Base-by-base conservation (phyloP, 2,113 vertebrate species). In the Solenodon paradoxus region DNA sequence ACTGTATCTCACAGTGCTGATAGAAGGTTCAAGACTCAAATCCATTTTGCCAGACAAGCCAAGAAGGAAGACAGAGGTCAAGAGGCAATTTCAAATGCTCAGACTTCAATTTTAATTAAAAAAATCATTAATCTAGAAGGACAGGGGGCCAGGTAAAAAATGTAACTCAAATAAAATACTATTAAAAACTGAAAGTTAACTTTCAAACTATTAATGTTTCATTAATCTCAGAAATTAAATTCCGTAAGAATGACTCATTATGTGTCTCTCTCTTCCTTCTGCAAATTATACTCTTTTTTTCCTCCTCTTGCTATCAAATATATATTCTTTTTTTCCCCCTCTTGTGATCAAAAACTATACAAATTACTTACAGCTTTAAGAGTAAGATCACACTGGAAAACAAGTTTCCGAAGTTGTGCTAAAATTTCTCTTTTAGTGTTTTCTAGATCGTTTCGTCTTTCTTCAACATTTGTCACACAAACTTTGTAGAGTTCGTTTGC, bases 301-400 rank as follows among this genome's bases (percentile, higher is more conserved):
- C 4, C 49, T n/a, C n/a, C 13, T 16, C 15, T 15, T 74, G 82
- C 5, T 63, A 87, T 95, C 32, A n/a, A n/a, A n/a, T n/a, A n/a
- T 1, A 57, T 2, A 72, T 26, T 51, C 24, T 78, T 81, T 28
- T n/a, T 24, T 30, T 10, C 4, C 49, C n/a, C n/a, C 13, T 16
- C 15, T 15, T 74, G 82, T 3, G 63, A 87, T 95, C 32, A 90
- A 95, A 95, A 89, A 78, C 12, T 87, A 30, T 81, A 75, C 64
- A 94, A 96, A 95, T 82, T 74, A 95, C 99, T 99, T 98, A 99
- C 99, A 82, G 99, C 99, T 97, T 99, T 99, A 88, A 99, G 98
- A 68, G 99, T 99, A 93, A 99, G 99, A 98, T 99, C 99, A 88
- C 99, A 99, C 97, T 99, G 99, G 94, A 99, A 99, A 97, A 99